Evolutionary conservation across 2,888 invertebrate genomes (phyloP).

Genomic region (Lomographa bimaculata): DNA sequence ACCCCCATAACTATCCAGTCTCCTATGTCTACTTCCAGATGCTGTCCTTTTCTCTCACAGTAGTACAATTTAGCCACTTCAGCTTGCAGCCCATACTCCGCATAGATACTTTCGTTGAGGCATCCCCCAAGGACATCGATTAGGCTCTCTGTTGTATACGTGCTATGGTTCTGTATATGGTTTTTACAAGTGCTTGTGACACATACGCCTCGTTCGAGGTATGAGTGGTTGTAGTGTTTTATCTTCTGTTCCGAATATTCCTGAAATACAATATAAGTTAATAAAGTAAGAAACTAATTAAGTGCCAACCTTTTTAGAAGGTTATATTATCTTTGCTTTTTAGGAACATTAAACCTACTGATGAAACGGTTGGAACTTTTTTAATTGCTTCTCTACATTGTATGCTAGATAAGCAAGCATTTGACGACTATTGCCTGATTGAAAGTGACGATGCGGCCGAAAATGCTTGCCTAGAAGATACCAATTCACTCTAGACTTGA

Average conservation of each 20-base stretch:
- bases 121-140: conserved; percentile 36
- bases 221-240: conserved; percentile 43
- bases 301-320: too few species aligned
- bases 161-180: conserved; percentile 24
- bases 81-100: conserved; percentile 35
- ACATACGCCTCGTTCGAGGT: conserved; percentile 41
- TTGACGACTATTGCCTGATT: too few species aligned
- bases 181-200: conserved; percentile 33
- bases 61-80: conserved; percentile 29
- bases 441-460: too few species aligned
- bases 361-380: too few species aligned
- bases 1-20: conserved; percentile 31
- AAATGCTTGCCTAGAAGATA: too few species aligned
- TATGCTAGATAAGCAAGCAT: too few species aligned
- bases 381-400: too few species aligned
- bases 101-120: conserved; percentile 35
- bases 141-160: conserved; percentile 25
- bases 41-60: conserved; percentile 26
- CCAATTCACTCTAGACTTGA: too few species aligned
- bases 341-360: too few species aligned
- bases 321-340: too few species aligned
- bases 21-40: conserved; percentile 16
- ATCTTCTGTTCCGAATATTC: conserved; percentile 36
- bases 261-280: too few species aligned
- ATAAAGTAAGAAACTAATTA: too few species aligned